Base-by-base conservation (phyloP, 2,797 vertebrate species). In the Sebastes vulpes region DNA sequence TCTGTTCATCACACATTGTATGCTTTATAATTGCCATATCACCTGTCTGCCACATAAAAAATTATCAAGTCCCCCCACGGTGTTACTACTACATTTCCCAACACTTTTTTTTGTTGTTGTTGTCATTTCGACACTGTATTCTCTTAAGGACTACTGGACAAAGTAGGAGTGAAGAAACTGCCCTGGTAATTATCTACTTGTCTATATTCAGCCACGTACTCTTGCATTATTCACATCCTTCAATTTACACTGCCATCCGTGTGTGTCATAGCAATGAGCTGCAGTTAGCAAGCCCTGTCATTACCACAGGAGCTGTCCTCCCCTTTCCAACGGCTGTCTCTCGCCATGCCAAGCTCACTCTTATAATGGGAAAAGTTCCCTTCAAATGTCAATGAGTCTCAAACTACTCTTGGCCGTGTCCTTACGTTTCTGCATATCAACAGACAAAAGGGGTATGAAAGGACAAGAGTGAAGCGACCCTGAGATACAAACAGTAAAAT, bases 201-300 rank as follows among this genome's bases (percentile, higher is more conserved):
- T 93, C 92, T 90, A 90, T 89, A 92, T 94, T 89, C 90, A 90
- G 88, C 91, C 87, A 81, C 75, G 65, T 87, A 89, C 87, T 92
- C 75, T 60, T 94, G 90, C 92, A 93, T 94, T 94, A 94, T 93
- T 93, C 92, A 94, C 92, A 91, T 92, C 86, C 86, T 90, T 93
- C 93, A 92, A 93, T 94, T 94, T 92, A 91, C 86, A 85, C 87
- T 87, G 83, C 77, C 84, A 82, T 89, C 77, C 83, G 74, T 89
- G 92, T 88, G 92, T 91, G 89, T 89, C 90, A 92, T 89, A 85
- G 87, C 86, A 93, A 92, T 90, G 89, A 92, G 93, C 82, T 84
- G 88, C 91, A 89, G 92, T 93, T 93, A 94, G 91, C 89, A 87
- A 90, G 86, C 86, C 89, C 91, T 90, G 93, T 91, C 90, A 94